phyloP scores from a whole-genome alignment of 2,888 invertebrate species.

The Flexamia atlantica region DNA sequence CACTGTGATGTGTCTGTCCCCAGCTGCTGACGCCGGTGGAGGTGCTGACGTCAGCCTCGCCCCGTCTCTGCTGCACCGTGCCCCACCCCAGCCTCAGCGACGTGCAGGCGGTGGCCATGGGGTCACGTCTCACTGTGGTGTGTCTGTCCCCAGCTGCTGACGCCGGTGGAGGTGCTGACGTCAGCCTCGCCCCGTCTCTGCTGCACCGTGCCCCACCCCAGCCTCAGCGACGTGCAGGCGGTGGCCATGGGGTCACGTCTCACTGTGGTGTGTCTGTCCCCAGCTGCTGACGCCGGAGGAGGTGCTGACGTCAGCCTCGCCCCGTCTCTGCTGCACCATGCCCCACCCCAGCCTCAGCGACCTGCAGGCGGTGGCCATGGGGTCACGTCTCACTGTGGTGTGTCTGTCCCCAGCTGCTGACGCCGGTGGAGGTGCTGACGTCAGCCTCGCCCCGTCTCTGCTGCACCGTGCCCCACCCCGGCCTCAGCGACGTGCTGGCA shows the following conservation, averaged over 20 bases:
- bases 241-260: slow-evolving; percentile 78
- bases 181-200: too few relatives aligned
- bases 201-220: slow-evolving; percentile 78
- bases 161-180: too few relatives aligned
- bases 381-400: slow-evolving; percentile 73
- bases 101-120: too few relatives aligned
- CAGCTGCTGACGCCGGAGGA: slow-evolving; percentile 17
- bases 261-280: neutral
- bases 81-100: too few relatives aligned
- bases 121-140: too few relatives aligned
- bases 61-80: too few relatives aligned
- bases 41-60: too few relatives aligned
- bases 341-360: slow-evolving; percentile 76
- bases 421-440: neutral
- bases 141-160: too few relatives aligned
- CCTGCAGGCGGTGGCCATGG: slow-evolving; percentile 77
- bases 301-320: neutral
- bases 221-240: slow-evolving; percentile 74
- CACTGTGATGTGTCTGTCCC: too few relatives aligned
- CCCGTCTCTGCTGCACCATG: slow-evolving; percentile 81
- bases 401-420: neutral
- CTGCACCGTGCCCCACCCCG: slow-evolving; percentile 78
- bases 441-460: slow-evolving; percentile 75
- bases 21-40: too few relatives aligned
- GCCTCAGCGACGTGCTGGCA: slow-evolving; percentile 74